A percentile compares a stretch with the other conserved stretches of the same genome.
Conservation (phyloP, 2,113 vertebrate genomes). For the Tylochromis polylepis region DNA sequence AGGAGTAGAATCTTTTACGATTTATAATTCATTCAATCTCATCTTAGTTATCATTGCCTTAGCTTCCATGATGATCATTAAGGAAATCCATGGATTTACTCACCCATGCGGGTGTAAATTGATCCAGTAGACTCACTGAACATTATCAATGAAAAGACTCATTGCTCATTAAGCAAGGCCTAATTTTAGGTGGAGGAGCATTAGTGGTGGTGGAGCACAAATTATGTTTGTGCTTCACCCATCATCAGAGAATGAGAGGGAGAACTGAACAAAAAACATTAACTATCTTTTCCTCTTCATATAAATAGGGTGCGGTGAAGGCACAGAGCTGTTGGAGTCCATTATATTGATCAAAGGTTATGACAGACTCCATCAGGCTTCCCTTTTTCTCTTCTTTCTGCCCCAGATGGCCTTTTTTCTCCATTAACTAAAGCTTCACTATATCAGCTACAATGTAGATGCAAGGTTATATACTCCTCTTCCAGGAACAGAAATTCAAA, state of each 20-base stretch:
- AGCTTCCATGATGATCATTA: conserved; percentile 9
- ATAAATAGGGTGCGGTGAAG: conserved; percentile 1
- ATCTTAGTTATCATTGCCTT: conserved; percentile 1
- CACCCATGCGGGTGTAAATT: neutral
- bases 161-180: conserved; percentile 1
- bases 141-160: neutral
- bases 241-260: neutral
- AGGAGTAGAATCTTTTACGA: neutral
- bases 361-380: conserved; percentile 24
- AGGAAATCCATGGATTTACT: conserved; percentile 5
- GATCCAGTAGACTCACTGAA: neutral
- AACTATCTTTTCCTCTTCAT: neutral
- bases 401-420: conserved; percentile 20
- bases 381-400: conserved; percentile 3
- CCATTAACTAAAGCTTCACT: conserved; percentile 32
- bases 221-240: neutral
- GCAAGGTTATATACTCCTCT: neutral
- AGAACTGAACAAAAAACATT: neutral
- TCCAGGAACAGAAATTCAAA: conserved; percentile 4
- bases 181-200: neutral
- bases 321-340: conserved; percentile 26
- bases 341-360: conserved; percentile 51
- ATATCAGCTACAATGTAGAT: neutral
- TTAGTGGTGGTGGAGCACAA: neutral
- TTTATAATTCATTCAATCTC: conserved; percentile 33